Evolutionary conservation across 2,888 invertebrate genomes (phyloP), one percentile per base, ranked within the genome.

Genomic region (Pyrochroa serraticornis): DNA sequence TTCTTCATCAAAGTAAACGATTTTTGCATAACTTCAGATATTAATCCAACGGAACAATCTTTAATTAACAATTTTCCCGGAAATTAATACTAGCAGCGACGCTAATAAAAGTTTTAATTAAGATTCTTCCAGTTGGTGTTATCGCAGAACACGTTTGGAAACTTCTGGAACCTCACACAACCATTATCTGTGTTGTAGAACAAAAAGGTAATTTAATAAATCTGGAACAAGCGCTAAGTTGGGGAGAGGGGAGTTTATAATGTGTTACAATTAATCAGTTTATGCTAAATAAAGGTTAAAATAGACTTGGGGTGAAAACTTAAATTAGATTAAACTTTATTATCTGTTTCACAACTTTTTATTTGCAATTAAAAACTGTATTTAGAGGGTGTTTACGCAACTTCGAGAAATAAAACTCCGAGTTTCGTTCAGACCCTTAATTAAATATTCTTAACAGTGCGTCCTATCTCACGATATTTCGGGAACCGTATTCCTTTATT

Each of bases 71-170:
- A 22, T 22, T 22, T 22, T 22, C 9, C 22, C 43, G 12, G 7
- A 32, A 31, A 45, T 45, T 45, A 45, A 45, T 45, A 35, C 36
- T 32, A 13, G 45, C 10, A 32, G 44, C 44, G 44, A 45, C 22
- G 35, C 45, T 12, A 35, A 45, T 35, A 9, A 45, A 45, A 45
- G 14, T 45, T 45, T 45, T 45, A 45, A 45, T 45, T 45, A 45
- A 45, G 45, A 45, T 45, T 45, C 45, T 33, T 45, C 35, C 45
- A 45, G n/a, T 45, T 35, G 45, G 34, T 45, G 36, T 45, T 45
- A 45, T 45, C 45, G 34, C 14, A 22, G 22, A 3, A 34, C 45
- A 45, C 35, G 45, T 45, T 35, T 14, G 5, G 32, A 7, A 38
- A 38, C 38, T 10, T 38, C 38, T 38, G 38, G 12, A 2, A 8